These are phyloP conservation scores for Cheiracanthium punctorium DNA, from an alignment of 2,888 invertebrate species.

Conservation along the genomic window DNA sequence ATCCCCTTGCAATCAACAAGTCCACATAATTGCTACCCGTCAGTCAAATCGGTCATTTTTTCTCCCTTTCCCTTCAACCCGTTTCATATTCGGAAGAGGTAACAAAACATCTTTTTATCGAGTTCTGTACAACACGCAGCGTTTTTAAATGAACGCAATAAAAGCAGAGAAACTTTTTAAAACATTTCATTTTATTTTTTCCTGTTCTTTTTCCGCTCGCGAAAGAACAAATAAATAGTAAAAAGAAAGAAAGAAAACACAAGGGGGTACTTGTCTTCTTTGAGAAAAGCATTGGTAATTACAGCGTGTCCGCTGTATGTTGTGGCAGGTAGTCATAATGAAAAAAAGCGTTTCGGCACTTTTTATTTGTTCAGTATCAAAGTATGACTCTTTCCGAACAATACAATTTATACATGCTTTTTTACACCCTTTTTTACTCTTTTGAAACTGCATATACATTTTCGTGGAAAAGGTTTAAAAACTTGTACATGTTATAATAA, in stretches of 20 bases:
- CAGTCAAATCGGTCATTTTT: conserved; percentile 43
- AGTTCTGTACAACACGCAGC: conserved; percentile 27
- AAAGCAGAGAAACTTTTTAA: no score
- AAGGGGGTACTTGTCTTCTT: conserved; percentile 16
- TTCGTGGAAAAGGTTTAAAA: no score
- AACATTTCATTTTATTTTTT: no score
- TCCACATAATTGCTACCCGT: conserved; percentile 57
- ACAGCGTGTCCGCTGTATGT: conserved; percentile 25
- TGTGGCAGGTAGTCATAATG: conserved; percentile 45
- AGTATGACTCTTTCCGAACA: conserved; percentile 9
- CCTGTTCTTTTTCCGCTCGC: no score
- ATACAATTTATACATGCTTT: no score
- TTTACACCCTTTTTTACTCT: conserved; percentile 8
- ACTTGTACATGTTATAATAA: no score
- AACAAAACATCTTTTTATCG: conserved; percentile 64
- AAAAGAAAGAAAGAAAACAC: no score
- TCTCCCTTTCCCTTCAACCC: background rate
- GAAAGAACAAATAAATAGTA: no score
- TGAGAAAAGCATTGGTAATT: conserved; percentile 35
- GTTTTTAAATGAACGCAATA: conserved; percentile 38
- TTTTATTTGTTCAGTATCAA: conserved; percentile 49
- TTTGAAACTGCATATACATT: no score
- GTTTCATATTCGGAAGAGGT: conserved; percentile 42
- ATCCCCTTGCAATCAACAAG: conserved; percentile 59
- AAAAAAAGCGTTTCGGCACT: conserved; percentile 26